These are phyloP conservation scores for Apolygus lucorum DNA, from an alignment of 1,140 invertebrate genomes.

Conservation along the genomic window DNA sequence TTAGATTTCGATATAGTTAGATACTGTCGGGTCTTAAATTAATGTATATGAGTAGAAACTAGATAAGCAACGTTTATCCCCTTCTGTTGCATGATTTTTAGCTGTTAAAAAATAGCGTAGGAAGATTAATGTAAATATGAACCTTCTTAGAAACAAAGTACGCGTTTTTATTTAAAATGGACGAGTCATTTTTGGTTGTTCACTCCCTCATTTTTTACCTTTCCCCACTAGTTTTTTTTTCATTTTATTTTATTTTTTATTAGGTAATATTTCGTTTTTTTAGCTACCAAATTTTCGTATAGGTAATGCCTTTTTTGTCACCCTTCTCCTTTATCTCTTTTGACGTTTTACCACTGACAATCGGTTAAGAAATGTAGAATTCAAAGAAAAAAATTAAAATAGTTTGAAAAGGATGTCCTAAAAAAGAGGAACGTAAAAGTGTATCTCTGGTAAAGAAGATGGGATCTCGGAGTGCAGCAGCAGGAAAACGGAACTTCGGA, in stretches of 20 bases:
- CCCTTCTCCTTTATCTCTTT: too few species aligned
- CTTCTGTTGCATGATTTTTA: slow-evolving; percentile 15
- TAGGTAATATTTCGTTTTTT: background rate
- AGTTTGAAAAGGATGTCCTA: too few species aligned
- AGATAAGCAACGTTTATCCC: background rate
- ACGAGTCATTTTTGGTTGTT: slow-evolving; percentile 21
- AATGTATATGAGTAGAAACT: background rate
- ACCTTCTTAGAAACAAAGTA: background rate
- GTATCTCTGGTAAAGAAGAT: background rate
- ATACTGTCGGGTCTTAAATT: background rate
- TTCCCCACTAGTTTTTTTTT: slow-evolving; percentile 8
- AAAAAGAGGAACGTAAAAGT: too few species aligned
- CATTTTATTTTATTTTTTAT: background rate
- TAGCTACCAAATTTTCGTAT: background rate
- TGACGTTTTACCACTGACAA: too few species aligned
- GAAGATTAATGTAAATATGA: slow-evolving; percentile 10
- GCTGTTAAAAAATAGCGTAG: slow-evolving; percentile 21
- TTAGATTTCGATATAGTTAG: slow-evolving; percentile 11
- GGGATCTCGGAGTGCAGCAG: background rate
- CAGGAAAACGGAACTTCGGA: background rate
- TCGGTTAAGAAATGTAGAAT: background rate
- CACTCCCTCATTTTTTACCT: background rate
- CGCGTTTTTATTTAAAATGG: slow-evolving; percentile 16
- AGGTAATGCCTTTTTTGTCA: too few species aligned
- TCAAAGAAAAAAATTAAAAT: background rate